Percentiles rank a stretch among this genome's conserved stretches.
Conservation (phyloP, 2,113 vertebrate genomes). For the Ammodytes marinus region DNA sequence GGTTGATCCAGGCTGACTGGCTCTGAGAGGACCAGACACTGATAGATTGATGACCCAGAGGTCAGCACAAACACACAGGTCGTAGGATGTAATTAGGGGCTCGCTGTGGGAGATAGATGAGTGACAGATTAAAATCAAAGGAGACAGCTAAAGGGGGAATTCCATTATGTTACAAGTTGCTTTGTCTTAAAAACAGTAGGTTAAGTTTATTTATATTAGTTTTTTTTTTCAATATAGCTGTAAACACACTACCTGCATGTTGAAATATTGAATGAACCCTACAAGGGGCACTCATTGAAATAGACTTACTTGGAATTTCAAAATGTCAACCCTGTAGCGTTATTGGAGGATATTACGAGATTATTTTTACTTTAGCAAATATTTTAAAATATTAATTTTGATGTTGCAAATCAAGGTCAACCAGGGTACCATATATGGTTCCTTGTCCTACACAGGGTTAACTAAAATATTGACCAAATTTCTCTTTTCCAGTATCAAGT, state of each 20-base stretch:
- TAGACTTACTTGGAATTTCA: no score
- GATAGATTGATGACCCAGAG: conserved; percentile 88
- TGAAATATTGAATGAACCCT: background rate
- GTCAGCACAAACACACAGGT: conserved; percentile 89
- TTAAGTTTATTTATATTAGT: background rate
- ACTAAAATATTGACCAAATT: background rate
- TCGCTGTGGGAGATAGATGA: conserved; percentile 22
- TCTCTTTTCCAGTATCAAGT: background rate
- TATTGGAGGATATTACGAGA: no score
- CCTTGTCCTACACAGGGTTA: no score
- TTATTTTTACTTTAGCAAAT: no score
- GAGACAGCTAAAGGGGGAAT: background rate
- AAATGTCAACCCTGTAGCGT: no score
- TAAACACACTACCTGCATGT: background rate
- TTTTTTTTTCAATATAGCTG: background rate
- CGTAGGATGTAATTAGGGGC: conserved; percentile 83
- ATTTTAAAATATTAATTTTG: no score
- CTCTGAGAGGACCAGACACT: conserved; percentile 85
- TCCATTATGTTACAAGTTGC: background rate
- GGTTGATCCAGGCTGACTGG: conserved; percentile 79
- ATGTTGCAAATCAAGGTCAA: no score
- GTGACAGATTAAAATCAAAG: conserved; percentile 37
- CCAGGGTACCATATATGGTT: no score
- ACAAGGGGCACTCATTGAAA: no score
- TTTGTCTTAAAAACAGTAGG: background rate